Conservation (phyloP, 2,113 vertebrate species). For the Rhodinocichla rosea region DNA sequence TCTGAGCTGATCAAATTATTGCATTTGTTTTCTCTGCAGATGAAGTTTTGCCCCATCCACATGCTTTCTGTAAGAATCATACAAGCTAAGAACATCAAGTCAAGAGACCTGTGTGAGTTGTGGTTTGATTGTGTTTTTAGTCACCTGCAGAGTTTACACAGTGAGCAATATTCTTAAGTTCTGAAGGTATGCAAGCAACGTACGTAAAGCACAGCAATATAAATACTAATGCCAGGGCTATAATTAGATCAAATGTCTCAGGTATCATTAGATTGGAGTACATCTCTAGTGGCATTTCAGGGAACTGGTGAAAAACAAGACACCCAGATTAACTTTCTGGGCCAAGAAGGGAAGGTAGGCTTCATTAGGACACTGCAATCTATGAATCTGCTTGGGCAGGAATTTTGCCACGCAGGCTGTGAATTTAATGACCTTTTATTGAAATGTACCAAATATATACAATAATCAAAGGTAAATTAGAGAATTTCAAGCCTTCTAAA, state of each 20-base stretch:
- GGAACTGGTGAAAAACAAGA: neutral
- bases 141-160: neutral
- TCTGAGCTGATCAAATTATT: neutral
- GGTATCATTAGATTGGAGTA: neutral
- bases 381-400: neutral
- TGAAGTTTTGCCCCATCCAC: slow-evolving; percentile 52
- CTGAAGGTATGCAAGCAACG: neutral
- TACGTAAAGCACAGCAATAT: neutral
- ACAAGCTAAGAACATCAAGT: slow-evolving; percentile 67
- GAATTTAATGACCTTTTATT: neutral
- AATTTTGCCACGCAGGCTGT: neutral
- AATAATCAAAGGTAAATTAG: neutral
- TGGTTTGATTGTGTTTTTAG: slow-evolving; percentile 16
- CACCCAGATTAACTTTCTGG: neutral
- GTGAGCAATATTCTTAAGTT: neutral
- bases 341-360: neutral
- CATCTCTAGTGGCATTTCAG: neutral
- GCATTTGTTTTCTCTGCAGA: slow-evolving; percentile 55
- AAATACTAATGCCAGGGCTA: neutral
- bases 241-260: neutral
- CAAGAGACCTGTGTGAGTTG: slow-evolving; percentile 71
- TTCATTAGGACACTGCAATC: neutral
- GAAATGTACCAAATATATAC: neutral
- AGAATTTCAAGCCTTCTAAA: neutral
- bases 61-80: slow-evolving; percentile 73